Evolutionary conservation across 2,888 invertebrate genomes (phyloP), one percentile per base, ranked within the genome.

Genomic region (Ophion obscuratus): DNA sequence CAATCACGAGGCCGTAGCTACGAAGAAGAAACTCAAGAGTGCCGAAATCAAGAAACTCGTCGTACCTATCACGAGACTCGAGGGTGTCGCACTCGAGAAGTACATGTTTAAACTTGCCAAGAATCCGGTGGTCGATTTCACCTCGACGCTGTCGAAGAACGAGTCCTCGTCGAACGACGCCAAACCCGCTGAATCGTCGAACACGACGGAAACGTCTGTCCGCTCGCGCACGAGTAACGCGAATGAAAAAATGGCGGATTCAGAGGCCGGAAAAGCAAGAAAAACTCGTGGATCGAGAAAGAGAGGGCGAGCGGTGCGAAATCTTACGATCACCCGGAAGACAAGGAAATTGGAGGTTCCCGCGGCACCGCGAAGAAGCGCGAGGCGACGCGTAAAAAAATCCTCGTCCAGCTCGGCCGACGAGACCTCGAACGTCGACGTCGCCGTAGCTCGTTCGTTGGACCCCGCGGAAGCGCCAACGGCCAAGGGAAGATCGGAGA

Each of bases 41-140:
- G 76, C 80, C 6, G 79, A 82, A 62, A 67, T 67, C 24, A 81
- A 71, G 44, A 79, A 75, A 67, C 53, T 87, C 11, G 20, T 67
- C 17, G 79, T 87, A 20, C 53, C 61, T 14, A 2, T 87, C 20
- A 31, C 24, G 68, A 79, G 80, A 64, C 77, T 87, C 24, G 84
- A 86, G 17, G 74, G 47, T 44, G 14, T 74, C 4, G 47, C 47
- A 11, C 47, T 86, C 10, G 66, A 82, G 6, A 79, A 74, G 47
- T 84, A 84, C 44, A 36, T 78, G 66, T 14, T 61, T 6, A 79
- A 86, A 71, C 66, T 64, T 7, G 61, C 44, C n/a, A 36, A 4
- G 2, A 31, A 36, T 14, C 74, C 81, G 31, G 17, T 78, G 3
- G 24, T 20, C 2, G 20, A 27, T 57, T 71, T 62, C 40, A 20